Evolutionary conservation across 2,797 vertebrate genomes (phyloP).

Genomic region (Coregonus sp.): DNA sequence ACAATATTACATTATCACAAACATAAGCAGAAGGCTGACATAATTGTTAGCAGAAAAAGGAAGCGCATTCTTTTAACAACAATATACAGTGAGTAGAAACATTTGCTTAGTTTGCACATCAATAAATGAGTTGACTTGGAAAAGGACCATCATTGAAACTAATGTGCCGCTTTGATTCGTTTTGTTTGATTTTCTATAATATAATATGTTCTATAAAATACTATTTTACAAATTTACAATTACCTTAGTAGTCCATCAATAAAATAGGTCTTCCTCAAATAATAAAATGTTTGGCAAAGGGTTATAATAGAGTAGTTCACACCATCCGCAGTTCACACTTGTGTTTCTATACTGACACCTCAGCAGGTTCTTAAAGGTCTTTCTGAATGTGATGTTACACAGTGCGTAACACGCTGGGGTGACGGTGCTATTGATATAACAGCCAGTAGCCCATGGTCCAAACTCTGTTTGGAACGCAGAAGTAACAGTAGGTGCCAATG

Average conservation of each 20-base stretch:
- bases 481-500: constrained; percentile 84
- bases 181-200: too few species aligned
- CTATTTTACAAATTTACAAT: neutral
- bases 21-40: too few species aligned
- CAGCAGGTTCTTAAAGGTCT: constrained; percentile 87
- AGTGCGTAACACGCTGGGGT: constrained; percentile 91
- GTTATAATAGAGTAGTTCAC: neutral
- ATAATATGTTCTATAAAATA: neutral
- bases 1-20: too few species aligned
- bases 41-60: too few species aligned
- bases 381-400: constrained; percentile 52
- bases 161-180: too few species aligned
- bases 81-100: too few species aligned
- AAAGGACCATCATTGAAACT: too few species aligned
- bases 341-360: constrained; percentile 63
- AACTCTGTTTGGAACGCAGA: constrained; percentile 75
- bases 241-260: neutral
- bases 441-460: constrained; percentile 90
- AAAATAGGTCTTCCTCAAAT: neutral
- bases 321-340: neutral
- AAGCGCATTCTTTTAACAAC: too few species aligned
- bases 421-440: constrained; percentile 88
- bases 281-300: neutral
- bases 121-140: too few species aligned
- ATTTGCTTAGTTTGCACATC: too few species aligned